These are phyloP conservation scores for Anarsia innoxiella DNA, from an alignment of 2,888 invertebrate species.

Conservation along the genomic window DNA sequence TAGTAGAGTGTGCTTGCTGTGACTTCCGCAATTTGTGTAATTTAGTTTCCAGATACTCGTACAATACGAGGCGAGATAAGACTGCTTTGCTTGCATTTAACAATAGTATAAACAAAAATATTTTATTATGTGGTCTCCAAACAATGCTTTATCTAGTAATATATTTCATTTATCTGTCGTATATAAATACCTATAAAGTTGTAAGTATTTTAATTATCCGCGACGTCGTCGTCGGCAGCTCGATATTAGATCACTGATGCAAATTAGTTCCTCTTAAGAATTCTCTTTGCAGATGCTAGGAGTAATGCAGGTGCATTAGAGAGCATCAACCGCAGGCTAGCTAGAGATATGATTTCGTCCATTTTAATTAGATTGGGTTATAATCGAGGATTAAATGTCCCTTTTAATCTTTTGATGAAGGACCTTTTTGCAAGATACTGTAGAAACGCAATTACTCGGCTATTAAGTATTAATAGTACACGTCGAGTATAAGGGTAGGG, in stretches of 20 bases:
- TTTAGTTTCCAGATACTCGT: slow-evolving; percentile 1
- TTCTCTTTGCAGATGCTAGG: slow-evolving; percentile 33
- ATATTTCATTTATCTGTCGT: too few species aligned
- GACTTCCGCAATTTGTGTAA: slow-evolving; percentile 9
- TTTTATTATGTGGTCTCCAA: too few species aligned
- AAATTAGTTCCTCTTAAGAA: slow-evolving; percentile 24
- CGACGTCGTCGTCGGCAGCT: not conserved
- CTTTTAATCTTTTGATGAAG: slow-evolving; percentile 38
- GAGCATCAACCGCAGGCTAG: slow-evolving; percentile 24
- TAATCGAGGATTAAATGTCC: slow-evolving; percentile 33
- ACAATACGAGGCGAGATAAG: too few species aligned
- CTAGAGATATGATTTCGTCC: slow-evolving; percentile 21
- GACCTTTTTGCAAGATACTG: slow-evolving; percentile 26
- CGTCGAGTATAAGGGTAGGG: slow-evolving; percentile 35
- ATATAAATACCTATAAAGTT: too few species aligned
- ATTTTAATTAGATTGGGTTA: slow-evolving; percentile 35
- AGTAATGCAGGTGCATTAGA: slow-evolving; percentile 40
- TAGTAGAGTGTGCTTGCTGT: slow-evolving; percentile 7
- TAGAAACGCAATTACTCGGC: slow-evolving; percentile 39
- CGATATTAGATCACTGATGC: slow-evolving; percentile 3
- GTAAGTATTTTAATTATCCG: too few species aligned
- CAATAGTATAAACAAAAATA: too few species aligned
- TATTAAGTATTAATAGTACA: slow-evolving; percentile 46
- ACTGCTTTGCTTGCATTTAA: too few species aligned
- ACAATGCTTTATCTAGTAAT: too few species aligned